Base-by-base conservation (phyloP, 2,888 invertebrate species). In the Drosophila mimetica region DNA sequence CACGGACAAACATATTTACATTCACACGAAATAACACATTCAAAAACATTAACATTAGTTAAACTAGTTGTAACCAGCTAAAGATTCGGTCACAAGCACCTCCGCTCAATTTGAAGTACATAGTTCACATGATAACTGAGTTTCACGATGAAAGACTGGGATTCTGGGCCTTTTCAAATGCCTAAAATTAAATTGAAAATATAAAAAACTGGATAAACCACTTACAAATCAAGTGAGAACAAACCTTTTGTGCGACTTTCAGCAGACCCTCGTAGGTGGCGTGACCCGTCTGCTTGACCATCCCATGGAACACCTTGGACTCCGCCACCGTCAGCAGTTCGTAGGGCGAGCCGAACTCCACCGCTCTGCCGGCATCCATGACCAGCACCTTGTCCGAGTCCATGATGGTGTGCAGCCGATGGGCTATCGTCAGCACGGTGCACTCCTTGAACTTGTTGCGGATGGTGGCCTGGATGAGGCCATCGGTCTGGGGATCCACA, bases 361-460 rank as follows among this genome's bases (percentile, higher is more conserved):
- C 93, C 69, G 95, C 93, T 16, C 89, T 87, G 0, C 96, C 96
- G 22, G 93, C 93, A 79, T 95, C 95, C 93, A 96, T 94, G 0
- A 96, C 96, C 69, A 96, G 90, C 25, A 96, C 91, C 71, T 91
- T 91, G 71, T 92, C 92, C 9, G 91, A 94, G 81, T 94, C 94
- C 86, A 94, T 94, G 64, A 98, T 96, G 0, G 98, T 98, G 87
- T 97, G 95, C 25, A 98, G 92, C 25, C 98, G 93, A 92, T 98
- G 98, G 8, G 98, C 98, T 37, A 98, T 96, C 2, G 97, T 98
- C n/a, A 98, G 92, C n/a, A 98, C 97, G 0, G 97, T 97, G 90
- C 97, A 97, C 3, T 93, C 90, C 9, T 91, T 92, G 89, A 97
- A 97, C 91, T 96, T 96, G 51, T 93, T 92, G 50, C 96, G 92